Conservation (phyloP, 1,140 invertebrate genomes). For the Habropoda laboriosa region DNA sequence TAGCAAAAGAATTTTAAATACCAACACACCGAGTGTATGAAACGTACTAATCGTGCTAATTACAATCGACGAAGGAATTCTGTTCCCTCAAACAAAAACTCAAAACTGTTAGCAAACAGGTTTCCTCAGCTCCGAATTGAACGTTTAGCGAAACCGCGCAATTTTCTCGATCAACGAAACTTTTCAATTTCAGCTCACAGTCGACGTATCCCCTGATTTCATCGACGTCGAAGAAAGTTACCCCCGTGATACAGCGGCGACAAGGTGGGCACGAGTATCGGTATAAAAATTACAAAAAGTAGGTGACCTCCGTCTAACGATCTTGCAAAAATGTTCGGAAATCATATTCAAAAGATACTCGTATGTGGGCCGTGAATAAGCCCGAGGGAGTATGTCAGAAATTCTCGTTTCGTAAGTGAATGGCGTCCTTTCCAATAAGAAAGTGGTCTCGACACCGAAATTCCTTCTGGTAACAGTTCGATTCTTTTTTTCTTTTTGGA, state of each 20-base stretch:
- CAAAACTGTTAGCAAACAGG: background rate
- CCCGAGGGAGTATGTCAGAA: constrained; percentile 75
- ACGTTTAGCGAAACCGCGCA: background rate
- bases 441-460: constrained; percentile 71
- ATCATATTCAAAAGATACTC: constrained; percentile 35
- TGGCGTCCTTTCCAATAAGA: constrained; percentile 61
- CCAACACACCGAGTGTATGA: too few relatives aligned
- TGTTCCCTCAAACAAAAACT: background rate
- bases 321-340: constrained; percentile 12
- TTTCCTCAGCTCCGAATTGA: background rate
- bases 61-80: background rate
- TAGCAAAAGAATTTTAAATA: too few relatives aligned
- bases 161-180: background rate
- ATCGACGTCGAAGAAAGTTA: background rate
- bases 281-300: background rate
- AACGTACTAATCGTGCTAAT: too few relatives aligned
- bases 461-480: constrained; percentile 24
- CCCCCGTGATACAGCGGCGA: background rate
- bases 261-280: background rate
- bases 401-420: constrained; percentile 62
- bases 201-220: background rate
- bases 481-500: too few relatives aligned
- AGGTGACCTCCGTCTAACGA: background rate
- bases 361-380: constrained; percentile 71
- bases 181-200: background rate